phyloP scores from a whole-genome alignment of 1,140 invertebrate species.

The Calosoma granatense region DNA sequence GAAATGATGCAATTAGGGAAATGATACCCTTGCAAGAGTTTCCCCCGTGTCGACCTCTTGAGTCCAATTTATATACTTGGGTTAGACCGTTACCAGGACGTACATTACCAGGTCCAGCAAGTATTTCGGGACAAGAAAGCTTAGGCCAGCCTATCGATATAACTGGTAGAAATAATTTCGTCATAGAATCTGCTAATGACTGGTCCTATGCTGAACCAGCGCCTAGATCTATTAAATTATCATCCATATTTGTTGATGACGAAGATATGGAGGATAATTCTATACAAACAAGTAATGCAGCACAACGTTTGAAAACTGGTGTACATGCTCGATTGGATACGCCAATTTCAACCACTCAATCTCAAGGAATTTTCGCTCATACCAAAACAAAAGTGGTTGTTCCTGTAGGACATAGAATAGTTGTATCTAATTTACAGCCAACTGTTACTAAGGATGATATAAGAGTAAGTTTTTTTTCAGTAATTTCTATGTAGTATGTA shows the following conservation, averaged over 20 bases:
- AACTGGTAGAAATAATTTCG: neutral
- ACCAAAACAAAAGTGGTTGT: conserved; percentile 39
- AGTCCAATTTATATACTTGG: neutral
- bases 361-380: conserved; percentile 40
- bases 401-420: conserved; percentile 58
- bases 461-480: conserved; percentile 44
- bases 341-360: conserved; percentile 34
- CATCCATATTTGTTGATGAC: neutral
- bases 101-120: neutral
- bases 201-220: neutral
- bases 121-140: neutral
- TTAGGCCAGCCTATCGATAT: neutral
- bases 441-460: conserved; percentile 84
- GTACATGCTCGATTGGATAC: conserved; percentile 41
- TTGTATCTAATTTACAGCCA: conserved; percentile 77
- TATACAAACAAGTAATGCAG: too few relatives aligned
- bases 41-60: neutral
- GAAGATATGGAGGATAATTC: neutral
- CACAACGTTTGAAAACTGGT: conserved; percentile 28
- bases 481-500: neutral
- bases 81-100: neutral
- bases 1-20: conserved; percentile 8
- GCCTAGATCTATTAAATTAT: neutral
- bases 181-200: neutral
- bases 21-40: neutral